Conservation (phyloP, 2,113 vertebrate species). For the Agelaius phoeniceus region DNA sequence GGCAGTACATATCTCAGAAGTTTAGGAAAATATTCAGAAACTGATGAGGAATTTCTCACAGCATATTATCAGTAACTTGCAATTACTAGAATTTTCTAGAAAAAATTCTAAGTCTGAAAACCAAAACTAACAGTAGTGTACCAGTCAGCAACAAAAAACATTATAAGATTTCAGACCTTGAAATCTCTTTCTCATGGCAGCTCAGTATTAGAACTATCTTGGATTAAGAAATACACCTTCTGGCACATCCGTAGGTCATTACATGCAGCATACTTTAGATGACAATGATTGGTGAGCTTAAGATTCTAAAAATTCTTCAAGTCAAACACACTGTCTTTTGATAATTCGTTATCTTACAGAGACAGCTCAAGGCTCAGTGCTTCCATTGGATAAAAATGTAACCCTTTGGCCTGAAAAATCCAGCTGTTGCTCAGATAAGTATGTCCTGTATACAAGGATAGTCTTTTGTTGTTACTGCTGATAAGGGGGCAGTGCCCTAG, state of each 20-base stretch:
- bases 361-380: not conserved
- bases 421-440: conserved; percentile 21
- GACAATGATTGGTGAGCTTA: not conserved
- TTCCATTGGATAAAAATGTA: conserved; percentile 11
- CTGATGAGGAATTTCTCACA: not conserved
- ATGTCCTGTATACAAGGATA: not conserved
- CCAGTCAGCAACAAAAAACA: not conserved
- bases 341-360: conserved; percentile 39
- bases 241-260: not conserved
- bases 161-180: not conserved
- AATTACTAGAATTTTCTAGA: not conserved
- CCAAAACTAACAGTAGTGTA: not conserved
- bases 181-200: not conserved
- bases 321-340: not conserved
- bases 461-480: conserved; percentile 12
- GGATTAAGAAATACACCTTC: not conserved
- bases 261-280: not conserved
- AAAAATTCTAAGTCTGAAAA: not conserved
- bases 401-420: not conserved
- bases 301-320: conserved; percentile 15
- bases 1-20: not conserved
- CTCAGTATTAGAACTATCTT: not conserved
- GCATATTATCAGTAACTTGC: not conserved
- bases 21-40: not conserved
- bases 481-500: not conserved